Percentiles rank a stretch among this genome's conserved stretches.
phyloP scores from a whole-genome alignment of 2,797 vertebrate species.

The Lacerta viridis region DNA sequence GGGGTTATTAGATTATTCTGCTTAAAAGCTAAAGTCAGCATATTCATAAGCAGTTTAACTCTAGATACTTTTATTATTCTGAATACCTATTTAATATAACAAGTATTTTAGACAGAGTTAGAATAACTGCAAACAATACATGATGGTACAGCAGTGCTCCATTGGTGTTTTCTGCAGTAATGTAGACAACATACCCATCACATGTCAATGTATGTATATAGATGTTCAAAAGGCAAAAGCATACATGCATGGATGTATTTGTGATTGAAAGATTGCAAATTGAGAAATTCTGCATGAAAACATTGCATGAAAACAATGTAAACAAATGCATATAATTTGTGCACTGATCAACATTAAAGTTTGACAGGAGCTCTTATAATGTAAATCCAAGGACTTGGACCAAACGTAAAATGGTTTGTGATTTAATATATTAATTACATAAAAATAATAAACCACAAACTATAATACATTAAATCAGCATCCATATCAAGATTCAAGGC shows the following conservation, averaged over 20 bases:
- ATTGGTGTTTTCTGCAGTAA: not conserved
- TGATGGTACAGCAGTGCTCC: not conserved
- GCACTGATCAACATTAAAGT: fast-evolving
- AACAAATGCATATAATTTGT: not conserved
- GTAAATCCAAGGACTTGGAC: not conserved
- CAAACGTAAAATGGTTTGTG: not conserved
- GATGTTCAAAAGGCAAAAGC: not conserved
- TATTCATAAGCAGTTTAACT: not conserved
- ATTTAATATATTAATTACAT: not conserved
- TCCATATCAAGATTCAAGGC: fast-evolving
- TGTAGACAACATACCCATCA: not conserved
- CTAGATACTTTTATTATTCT: not conserved
- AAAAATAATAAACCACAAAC: not conserved
- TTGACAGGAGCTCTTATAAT: not conserved
- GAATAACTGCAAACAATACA: not conserved
- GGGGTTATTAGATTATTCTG: not conserved
- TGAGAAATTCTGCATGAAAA: not conserved
- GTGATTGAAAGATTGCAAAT: not conserved
- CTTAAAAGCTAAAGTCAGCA: conserved; percentile 33
- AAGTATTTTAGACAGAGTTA: not conserved
- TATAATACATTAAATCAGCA: not conserved
- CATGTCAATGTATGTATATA: not conserved
- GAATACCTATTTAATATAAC: conserved; percentile 3
- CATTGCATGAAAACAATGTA: not conserved
- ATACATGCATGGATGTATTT: not conserved